A percentile compares a stretch with the other conserved stretches of the same genome.
These are phyloP conservation scores for Myripristis murdjan DNA, from an alignment of 2,797 vertebrate genomes.

Conservation along the genomic window DNA sequence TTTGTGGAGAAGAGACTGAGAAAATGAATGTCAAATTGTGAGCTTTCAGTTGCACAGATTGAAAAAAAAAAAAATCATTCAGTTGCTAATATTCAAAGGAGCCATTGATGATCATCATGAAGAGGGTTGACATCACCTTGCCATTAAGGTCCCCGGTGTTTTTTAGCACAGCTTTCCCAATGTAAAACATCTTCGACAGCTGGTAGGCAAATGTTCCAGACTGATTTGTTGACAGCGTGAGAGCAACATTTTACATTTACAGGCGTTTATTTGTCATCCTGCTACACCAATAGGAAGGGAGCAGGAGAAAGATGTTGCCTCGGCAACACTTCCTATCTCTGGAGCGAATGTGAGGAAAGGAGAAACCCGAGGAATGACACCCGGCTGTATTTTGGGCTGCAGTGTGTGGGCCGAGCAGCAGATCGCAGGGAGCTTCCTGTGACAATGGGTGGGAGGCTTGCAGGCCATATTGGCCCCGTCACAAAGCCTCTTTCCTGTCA, in stretches of 20 bases:
- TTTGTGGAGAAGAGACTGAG: constrained; percentile 35
- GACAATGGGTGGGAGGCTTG: constrained; percentile 70
- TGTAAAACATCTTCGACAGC: constrained; percentile 57
- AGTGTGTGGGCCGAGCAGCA: constrained; percentile 71
- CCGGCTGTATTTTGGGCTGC: constrained; percentile 68
- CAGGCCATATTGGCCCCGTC: constrained; percentile 54
- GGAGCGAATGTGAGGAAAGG: constrained; percentile 55
- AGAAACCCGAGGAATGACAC: constrained; percentile 67
- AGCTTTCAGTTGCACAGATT: constrained; percentile 26
- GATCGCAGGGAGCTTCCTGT: constrained; percentile 70
- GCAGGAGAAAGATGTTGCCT: constrained; percentile 59
- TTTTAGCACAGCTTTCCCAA: constrained; percentile 40
- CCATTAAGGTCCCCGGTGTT: constrained; percentile 44
- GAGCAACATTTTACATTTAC: constrained; percentile 50
- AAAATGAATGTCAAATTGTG: constrained; percentile 40
- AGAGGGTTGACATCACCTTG: constrained; percentile 9
- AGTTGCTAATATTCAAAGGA: background rate
- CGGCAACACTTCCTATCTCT: constrained; percentile 72
- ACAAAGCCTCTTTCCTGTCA: constrained; percentile 52
- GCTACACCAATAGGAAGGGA: constrained; percentile 54
- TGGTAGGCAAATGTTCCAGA: constrained; percentile 50
- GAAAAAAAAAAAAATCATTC: background rate
- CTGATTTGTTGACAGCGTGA: constrained; percentile 72
- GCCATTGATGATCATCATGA: background rate
- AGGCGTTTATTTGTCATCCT: constrained; percentile 55